Base-by-base conservation (phyloP, 2,888 invertebrate genomes). In the Quadroppia sp. region DNA sequence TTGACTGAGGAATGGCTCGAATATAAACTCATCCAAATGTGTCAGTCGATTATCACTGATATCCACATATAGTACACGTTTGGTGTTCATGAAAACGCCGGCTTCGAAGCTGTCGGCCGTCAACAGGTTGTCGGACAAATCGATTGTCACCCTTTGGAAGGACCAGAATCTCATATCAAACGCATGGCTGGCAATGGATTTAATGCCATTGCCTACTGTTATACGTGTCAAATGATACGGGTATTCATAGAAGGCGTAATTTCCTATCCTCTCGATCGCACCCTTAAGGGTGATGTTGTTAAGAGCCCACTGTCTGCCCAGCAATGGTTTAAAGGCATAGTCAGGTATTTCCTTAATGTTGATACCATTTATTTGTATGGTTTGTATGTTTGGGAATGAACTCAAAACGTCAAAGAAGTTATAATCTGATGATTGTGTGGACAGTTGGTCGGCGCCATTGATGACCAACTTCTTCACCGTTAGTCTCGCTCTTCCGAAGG, bases 11-110 rank as follows among this genome's bases (percentile, higher is more conserved):
- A 71, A 71, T 2, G 71, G 48, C 48, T 50, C 20, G 40, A 71
- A 71, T 42, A 53, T 32, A 25, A 42, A 32, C 48, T 71, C 36
- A 53, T 48, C 50, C 23, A 71, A 53, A 71, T 53, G 32, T 28
- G 71, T 42, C 28, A 71, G 20, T 45, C n/a, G 17, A 71, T 71
- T 71, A 2, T 25, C 9, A 11, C 28, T 11, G 15, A 71, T 20
- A 71, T 71, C 28, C 20, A 71, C 2, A 30, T 20, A 25, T 48
- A 71, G 15, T 1, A 20, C 3, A 1, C 59, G 72, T 25, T 72
- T 72, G 4, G 53, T 20, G 73, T 61, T 67, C 23, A 42, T n/a
- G 40, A 67, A 67, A 20, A 67, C 67, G 20, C 40, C 67, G 42
- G 40, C n/a, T 13, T 67, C 67, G n/a, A 67, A 67, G 67, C 67